Evolutionary conservation across 1,140 invertebrate species (phyloP).

Genomic region (Andrena cerasifolii): DNA sequence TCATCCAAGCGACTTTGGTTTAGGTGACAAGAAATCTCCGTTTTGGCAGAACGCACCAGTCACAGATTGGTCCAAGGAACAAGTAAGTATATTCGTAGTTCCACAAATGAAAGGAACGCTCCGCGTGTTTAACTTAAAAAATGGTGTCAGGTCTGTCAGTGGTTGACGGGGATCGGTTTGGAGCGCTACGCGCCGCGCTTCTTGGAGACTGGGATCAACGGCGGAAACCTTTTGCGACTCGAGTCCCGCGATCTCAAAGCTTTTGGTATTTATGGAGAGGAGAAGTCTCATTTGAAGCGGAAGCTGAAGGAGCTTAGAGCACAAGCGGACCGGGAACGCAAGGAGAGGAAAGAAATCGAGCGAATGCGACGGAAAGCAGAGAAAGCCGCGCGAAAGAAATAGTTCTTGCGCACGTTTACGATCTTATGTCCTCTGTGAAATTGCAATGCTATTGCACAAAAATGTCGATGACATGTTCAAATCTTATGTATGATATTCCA

Average conservation of each 20-base stretch:
- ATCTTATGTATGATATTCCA: constrained; percentile 45
- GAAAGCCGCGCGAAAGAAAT: constrained; percentile 88
- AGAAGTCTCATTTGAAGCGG: constrained; percentile 92
- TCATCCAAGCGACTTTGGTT: constrained; percentile 78
- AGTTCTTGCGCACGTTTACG: constrained; percentile 46
- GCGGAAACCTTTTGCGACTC: constrained; percentile 89
- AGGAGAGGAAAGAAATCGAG: constrained; percentile 90
- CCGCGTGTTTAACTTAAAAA: not conserved
- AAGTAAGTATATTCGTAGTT: constrained; percentile 83
- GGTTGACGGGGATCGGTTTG: constrained; percentile 91
- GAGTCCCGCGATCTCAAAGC: constrained; percentile 95
- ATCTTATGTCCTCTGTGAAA: constrained; percentile 33
- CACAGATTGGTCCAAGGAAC: constrained; percentile 93
- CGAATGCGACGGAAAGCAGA: constrained; percentile 90
- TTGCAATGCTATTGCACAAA: constrained; percentile 35
- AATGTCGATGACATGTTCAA: constrained; percentile 27
- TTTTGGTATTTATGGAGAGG: constrained; percentile 90
- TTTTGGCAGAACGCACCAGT: constrained; percentile 88
- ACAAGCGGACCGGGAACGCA: constrained; percentile 91
- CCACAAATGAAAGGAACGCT: not conserved
- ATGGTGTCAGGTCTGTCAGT: constrained; percentile 90
- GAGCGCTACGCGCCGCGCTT: constrained; percentile 93
- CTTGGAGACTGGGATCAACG: constrained; percentile 92
- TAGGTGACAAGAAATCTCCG: constrained; percentile 85
- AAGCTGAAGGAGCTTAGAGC: constrained; percentile 93